These are phyloP conservation scores for Lophius americanus DNA, from an alignment of 2,797 vertebrate genomes.

Conservation along the genomic window DNA sequence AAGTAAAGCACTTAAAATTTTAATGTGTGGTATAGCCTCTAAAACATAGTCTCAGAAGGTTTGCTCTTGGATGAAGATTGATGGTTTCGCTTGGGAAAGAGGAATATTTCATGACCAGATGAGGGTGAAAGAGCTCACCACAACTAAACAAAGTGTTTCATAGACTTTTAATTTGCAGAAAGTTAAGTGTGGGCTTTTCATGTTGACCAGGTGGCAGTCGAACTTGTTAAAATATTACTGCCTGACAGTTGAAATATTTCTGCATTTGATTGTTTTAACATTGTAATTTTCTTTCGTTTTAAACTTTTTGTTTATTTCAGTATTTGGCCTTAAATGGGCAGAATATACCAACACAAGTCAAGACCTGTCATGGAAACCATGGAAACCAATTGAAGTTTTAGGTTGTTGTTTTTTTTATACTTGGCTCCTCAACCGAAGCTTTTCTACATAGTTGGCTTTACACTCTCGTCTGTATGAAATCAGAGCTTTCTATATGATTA, in stretches of 20 bases:
- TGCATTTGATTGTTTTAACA: slow-evolving; percentile 80
- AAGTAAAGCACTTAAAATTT: slow-evolving; percentile 65
- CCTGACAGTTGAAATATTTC: slow-evolving; percentile 73
- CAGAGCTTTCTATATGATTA: slow-evolving; percentile 66
- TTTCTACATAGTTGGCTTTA: slow-evolving; percentile 52
- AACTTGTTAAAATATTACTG: slow-evolving; percentile 84
- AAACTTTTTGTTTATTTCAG: slow-evolving; percentile 63
- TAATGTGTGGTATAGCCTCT: slow-evolving; percentile 49
- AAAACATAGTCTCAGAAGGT: slow-evolving; percentile 67
- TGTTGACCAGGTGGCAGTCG: slow-evolving; percentile 74
- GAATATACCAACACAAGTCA: slow-evolving; percentile 54
- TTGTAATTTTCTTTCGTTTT: slow-evolving; percentile 74
- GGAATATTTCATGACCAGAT: slow-evolving; percentile 67
- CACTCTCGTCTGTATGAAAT: slow-evolving; percentile 55
- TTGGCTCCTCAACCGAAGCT: slow-evolving; percentile 48
- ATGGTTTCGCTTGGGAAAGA: slow-evolving; percentile 70
- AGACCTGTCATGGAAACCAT: slow-evolving; percentile 59
- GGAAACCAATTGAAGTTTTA: slow-evolving; percentile 51
- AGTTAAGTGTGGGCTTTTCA: slow-evolving; percentile 73
- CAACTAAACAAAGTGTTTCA: slow-evolving; percentile 63
- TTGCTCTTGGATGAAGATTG: slow-evolving; percentile 66
- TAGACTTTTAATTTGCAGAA: slow-evolving; percentile 64
- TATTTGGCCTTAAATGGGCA: slow-evolving; percentile 62
- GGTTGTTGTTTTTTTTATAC: slow-evolving; percentile 39
- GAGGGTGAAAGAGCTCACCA: slow-evolving; percentile 53